Evolutionary conservation across 2,888 invertebrate species (phyloP), one percentile per base, ranked within the genome.

Genomic region (Isoperla grammatica): DNA sequence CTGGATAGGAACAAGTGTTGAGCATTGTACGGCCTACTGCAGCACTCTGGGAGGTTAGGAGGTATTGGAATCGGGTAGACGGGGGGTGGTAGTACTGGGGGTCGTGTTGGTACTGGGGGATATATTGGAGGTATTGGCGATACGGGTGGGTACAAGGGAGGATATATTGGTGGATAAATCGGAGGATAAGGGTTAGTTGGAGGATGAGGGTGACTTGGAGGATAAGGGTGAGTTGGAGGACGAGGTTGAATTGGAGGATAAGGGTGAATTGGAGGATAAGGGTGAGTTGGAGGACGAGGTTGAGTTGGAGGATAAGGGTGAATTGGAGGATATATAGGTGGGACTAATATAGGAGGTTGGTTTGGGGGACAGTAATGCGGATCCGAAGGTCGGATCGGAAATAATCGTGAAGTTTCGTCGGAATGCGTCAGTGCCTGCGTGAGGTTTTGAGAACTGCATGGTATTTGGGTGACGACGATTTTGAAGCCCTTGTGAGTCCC

Each of bases 401-500:
- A 29, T 29, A 29, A 6, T 29, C 29, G 29, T 8, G 29, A 4
- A 29, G 29, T 29, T 4, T 29, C 29, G 8, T 29, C 29, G 56
- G 11, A 59, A 55, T 23, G 42, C 61, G 5, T 61, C 56, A 53
- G 53, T 55, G 17, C 63, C 61, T 17, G 60, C 55, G 23, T 42
- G 6, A 42, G 53, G 46, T 19, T 59, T 39, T 23, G 35, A 39
- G 57, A 60, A 39, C 56, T 69, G 55, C 79, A 79, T 0, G 78
- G 74, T 61, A 75, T 66, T 22, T 80, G 74, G 0, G 78, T 80
- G 1, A 83, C 74, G 40, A 80, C 68, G 64, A 83, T 73, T 45
- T 76, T 75, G 66, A 81, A 83, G 1, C 81, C 79, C 35, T 73
- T 73, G 9, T 67, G 69, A 17, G 67, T 69, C 1, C 56, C 63